phyloP scores from a whole-genome alignment of 35 echinoderm and acorn worm genomes.

The Heliocidaris tuberculata region DNA sequence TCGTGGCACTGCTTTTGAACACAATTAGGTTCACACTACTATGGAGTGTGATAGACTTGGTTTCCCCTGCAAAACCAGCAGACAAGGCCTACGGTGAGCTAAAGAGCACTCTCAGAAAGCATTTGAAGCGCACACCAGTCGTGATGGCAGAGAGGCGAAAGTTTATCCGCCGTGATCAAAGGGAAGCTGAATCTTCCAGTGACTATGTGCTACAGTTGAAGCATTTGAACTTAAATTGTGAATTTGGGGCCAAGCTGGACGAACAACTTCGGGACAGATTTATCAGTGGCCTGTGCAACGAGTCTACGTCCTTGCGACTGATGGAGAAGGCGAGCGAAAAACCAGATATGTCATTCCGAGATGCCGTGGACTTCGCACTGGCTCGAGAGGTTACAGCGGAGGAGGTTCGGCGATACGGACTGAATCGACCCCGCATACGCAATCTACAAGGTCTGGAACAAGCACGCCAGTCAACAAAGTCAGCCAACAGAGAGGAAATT shows the following conservation, averaged over 20 bases:
- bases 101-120: neutral
- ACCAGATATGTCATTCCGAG: neutral
- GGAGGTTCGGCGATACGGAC: slow-evolving; percentile 12
- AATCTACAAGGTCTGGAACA: neutral
- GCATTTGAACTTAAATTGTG: slow-evolving; percentile 3
- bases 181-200: neutral
- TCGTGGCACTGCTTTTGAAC: slow-evolving; percentile 39
- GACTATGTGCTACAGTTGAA: slow-evolving; percentile 41
- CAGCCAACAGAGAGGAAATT: neutral
- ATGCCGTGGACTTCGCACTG: neutral
- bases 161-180: slow-evolving; percentile 45
- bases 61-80: neutral
- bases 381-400: neutral
- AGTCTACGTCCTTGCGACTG: neutral
- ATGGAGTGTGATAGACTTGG: slow-evolving; percentile 31
- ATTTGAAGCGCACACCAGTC: slow-evolving; percentile 51
- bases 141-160: slow-evolving; percentile 44
- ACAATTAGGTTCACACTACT: slow-evolving; percentile 15
- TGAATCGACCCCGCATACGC: neutral
- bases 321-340: neutral
- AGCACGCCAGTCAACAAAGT: neutral
- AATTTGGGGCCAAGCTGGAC: slow-evolving; percentile 34
- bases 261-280: slow-evolving; percentile 43
- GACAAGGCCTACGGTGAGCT: slow-evolving; percentile 14
- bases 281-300: slow-evolving; percentile 25